These are phyloP conservation scores for Heloderma charlesbogerti DNA, from an alignment of 2,113 vertebrate species.

Conservation along the genomic window DNA sequence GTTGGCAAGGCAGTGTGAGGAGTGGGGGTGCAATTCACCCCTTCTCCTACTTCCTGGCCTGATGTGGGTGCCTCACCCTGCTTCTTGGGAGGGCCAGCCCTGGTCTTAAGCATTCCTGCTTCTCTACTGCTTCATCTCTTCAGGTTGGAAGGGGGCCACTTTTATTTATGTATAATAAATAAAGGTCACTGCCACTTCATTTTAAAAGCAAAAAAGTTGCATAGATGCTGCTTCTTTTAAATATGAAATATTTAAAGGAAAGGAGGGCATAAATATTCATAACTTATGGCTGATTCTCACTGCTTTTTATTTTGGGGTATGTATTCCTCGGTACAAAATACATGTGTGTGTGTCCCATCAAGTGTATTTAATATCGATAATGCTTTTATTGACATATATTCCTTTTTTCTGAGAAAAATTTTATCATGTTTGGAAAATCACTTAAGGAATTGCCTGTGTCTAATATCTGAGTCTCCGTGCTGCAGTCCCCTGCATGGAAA, in stretches of 20 bases:
- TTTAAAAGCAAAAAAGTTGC: no score
- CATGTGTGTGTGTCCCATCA: background rate
- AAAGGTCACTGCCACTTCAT: background rate
- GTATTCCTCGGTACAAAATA: background rate
- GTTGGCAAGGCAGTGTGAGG: no score
- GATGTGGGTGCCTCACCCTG: no score
- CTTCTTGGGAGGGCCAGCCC: no score
- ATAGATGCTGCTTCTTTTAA: no score
- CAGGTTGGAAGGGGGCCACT: background rate
- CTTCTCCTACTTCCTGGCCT: no score
- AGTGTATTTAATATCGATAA: background rate
- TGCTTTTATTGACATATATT: background rate
- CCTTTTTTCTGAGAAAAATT: background rate
- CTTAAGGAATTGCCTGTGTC: background rate
- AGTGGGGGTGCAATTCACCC: no score
- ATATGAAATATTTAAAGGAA: background rate
- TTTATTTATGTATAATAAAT: background rate
- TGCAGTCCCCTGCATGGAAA: background rate
- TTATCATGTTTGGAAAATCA: background rate
- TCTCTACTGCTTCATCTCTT: background rate
- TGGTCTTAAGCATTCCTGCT: background rate
- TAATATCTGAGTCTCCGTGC: background rate
- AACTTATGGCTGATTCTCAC: background rate
- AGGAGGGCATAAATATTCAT: background rate
- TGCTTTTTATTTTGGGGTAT: background rate